Conservation (phyloP, 2,113 vertebrate genomes). For the Cnemophilus loriae region DNA sequence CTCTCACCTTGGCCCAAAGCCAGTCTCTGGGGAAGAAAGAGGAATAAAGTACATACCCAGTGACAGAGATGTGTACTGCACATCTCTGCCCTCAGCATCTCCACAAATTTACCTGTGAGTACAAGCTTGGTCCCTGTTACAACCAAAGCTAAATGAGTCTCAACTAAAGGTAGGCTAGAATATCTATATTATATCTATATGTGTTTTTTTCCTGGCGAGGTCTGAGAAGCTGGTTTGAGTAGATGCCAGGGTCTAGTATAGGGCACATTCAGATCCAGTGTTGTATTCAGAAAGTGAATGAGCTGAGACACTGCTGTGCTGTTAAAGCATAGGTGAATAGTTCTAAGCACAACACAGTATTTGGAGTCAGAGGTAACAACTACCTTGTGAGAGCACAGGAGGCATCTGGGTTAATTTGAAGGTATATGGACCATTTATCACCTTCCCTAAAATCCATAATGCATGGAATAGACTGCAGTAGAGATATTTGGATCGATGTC, state of each 20-base stretch:
- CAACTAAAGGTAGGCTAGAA: not conserved
- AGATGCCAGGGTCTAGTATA: not conserved
- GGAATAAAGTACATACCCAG: not conserved
- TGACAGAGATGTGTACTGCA: not conserved
- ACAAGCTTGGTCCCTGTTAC: not conserved
- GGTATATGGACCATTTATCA: not conserved
- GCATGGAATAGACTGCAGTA: not conserved
- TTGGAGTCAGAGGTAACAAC: not conserved
- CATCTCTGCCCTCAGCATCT: not conserved
- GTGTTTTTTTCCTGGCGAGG: not conserved
- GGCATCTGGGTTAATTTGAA: not conserved
- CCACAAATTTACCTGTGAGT: not conserved
- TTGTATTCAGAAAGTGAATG: not conserved
- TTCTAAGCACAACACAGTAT: not conserved
- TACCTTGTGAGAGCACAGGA: not conserved
- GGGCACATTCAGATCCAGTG: not conserved
- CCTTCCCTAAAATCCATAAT: not conserved
- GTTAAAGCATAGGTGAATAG: not conserved
- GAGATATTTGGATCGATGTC: not conserved
- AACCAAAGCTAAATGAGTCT: not conserved
- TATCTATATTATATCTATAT: not conserved
- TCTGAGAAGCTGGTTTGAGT: not conserved
- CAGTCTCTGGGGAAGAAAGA: not conserved
- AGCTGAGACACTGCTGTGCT: not conserved
- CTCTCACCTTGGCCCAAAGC: not conserved